Percentiles rank a stretch among this genome's conserved stretches.
phyloP scores from a whole-genome alignment of 2,888 invertebrate genomes.

The Oasisia sp. region DNA sequence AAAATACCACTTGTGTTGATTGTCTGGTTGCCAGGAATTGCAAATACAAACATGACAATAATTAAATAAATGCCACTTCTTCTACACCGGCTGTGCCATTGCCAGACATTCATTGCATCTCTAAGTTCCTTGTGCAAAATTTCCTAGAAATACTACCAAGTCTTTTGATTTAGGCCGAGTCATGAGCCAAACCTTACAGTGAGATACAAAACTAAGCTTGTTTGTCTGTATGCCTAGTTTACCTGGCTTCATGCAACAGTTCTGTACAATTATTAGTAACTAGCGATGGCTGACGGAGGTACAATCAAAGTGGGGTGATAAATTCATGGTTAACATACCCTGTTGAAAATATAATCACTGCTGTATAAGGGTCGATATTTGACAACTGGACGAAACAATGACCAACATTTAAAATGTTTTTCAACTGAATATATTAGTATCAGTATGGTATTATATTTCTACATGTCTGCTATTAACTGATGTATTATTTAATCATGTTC shows the following conservation, averaged over 20 bases:
- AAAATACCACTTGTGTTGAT: not conserved
- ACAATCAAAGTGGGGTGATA: not conserved
- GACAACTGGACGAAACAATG: no score
- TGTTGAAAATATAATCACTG: constrained; percentile 3
- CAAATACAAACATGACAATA: not conserved
- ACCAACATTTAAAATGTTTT: no score
- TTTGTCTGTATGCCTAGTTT: not conserved
- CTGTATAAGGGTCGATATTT: not conserved
- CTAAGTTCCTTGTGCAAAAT: not conserved
- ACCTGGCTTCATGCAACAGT: not conserved
- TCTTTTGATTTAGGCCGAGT: not conserved
- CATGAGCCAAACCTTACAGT: not conserved
- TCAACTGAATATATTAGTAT: no score
- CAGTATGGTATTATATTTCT: no score
- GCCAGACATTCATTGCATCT: not conserved
- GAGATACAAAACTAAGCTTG: not conserved
- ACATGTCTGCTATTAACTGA: no score
- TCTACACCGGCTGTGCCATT: not conserved
- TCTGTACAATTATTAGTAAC: not conserved
- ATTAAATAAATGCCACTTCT: not conserved
- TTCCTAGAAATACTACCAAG: not conserved
- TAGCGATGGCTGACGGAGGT: not conserved
- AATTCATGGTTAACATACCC: not conserved
- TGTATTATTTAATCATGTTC: no score
- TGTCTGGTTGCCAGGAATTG: not conserved